A percentile compares a stretch with the other conserved stretches of the same genome.
phyloP scores from a whole-genome alignment of 2,113 vertebrate species.

The Stegastes partitus region DNA sequence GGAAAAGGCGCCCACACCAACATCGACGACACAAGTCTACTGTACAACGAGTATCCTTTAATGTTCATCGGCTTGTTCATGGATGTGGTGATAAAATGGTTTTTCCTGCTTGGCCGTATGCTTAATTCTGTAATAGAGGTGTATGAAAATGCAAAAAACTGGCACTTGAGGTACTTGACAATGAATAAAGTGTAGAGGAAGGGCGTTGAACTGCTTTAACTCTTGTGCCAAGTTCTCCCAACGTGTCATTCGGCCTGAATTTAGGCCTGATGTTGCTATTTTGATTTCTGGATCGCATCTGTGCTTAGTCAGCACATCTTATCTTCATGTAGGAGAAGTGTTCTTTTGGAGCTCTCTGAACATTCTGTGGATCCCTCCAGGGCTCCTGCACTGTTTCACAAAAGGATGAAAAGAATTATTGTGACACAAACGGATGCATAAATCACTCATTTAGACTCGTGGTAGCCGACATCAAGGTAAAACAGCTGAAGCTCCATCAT shows the following conservation, averaged over 20 bases:
- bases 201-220: too few relatives aligned
- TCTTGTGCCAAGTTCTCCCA: too few relatives aligned
- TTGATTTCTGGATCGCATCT: background rate
- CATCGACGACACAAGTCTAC: conserved; percentile 93
- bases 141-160: too few relatives aligned
- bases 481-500: background rate
- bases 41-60: conserved; percentile 99
- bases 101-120: background rate
- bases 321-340: background rate
- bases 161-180: too few relatives aligned
- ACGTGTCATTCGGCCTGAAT: too few relatives aligned
- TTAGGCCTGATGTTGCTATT: too few relatives aligned
- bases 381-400: too few relatives aligned
- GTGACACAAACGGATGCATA: too few relatives aligned
- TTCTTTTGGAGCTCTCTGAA: background rate
- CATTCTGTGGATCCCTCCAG: background rate
- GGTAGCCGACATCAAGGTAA: too few relatives aligned
- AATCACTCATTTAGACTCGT: too few relatives aligned
- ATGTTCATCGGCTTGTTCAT: background rate
- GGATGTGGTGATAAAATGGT: background rate
- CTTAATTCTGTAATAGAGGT: too few relatives aligned
- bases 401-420: background rate
- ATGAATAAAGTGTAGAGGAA: too few relatives aligned
- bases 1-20: conserved; percentile 91
- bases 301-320: background rate